Evolutionary conservation across 2,797 vertebrate species (phyloP).

Genomic region (Sandelia bainsii): DNA sequence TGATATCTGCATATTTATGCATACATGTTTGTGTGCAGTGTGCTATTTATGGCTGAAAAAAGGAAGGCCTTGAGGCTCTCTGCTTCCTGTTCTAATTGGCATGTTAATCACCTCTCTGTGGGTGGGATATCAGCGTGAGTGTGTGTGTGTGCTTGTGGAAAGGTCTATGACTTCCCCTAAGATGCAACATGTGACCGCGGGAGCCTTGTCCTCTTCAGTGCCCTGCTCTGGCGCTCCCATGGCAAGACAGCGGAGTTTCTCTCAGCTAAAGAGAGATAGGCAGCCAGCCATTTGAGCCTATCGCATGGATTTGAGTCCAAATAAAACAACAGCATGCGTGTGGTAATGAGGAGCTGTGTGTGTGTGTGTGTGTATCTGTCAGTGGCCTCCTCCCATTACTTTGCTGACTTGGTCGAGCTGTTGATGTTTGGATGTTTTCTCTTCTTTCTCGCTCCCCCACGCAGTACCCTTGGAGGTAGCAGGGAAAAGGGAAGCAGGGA

Average conservation of each 20-base stretch:
- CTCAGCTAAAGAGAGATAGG: constrained; percentile 38
- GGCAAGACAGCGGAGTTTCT: constrained; percentile 22
- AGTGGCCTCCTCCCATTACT: constrained; percentile 65
- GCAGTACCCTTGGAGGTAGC: constrained; percentile 32
- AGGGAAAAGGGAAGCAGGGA: constrained; percentile 35
- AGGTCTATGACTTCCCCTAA: constrained; percentile 72
- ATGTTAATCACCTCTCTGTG: constrained; percentile 73
- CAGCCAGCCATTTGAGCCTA: constrained; percentile 36
- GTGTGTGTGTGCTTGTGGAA: constrained; percentile 39
- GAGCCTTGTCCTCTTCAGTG: constrained; percentile 65
- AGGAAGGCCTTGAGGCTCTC: constrained; percentile 33
- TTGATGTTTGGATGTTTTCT: constrained; percentile 70
- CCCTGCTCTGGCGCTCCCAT: constrained; percentile 45
- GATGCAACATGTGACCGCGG: constrained; percentile 69
- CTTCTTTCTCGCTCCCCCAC: constrained; percentile 9
- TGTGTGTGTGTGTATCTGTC: constrained; percentile 56
- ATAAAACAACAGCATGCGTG: constrained; percentile 73
- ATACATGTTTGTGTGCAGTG: constrained; percentile 42
- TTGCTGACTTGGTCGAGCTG: constrained; percentile 66
- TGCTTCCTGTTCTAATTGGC: constrained; percentile 79
- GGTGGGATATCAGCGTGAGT: constrained; percentile 58
- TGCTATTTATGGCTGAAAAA: constrained; percentile 48
- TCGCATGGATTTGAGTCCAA: constrained; percentile 52
- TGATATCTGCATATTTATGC: constrained; percentile 53
- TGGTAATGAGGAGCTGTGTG: constrained; percentile 59